phyloP scores from a whole-genome alignment of 2,888 invertebrate species.

The Melieria crassipennis region DNA sequence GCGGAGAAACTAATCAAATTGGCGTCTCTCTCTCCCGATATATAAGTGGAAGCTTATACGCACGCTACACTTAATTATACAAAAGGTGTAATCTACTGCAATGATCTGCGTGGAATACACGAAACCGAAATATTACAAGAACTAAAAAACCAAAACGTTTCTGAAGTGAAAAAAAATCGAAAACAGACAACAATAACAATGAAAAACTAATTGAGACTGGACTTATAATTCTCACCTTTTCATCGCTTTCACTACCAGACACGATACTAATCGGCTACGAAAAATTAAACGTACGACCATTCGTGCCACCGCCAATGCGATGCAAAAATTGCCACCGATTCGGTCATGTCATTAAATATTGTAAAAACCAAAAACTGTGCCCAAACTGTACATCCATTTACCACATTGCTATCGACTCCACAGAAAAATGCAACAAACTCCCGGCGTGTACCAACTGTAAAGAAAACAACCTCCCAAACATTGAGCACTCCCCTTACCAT shows the following conservation, averaged over 20 bases:
- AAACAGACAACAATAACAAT: background rate
- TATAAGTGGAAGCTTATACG: too few species aligned
- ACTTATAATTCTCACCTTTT: slow-evolving; percentile 19
- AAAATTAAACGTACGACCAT: slow-evolving; percentile 17
- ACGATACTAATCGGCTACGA: slow-evolving; percentile 16
- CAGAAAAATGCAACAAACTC: too few species aligned
- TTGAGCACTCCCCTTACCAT: too few species aligned
- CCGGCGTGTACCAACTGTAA: too few species aligned
- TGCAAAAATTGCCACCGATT: slow-evolving; percentile 23
- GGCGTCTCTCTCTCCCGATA: too few species aligned
- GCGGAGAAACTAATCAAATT: slow-evolving; percentile 9
- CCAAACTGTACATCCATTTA: too few species aligned
- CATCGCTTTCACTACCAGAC: slow-evolving; percentile 11
- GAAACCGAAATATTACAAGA: slow-evolving; percentile 21
- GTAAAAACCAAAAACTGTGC: background rate
- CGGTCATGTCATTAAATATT: background rate
- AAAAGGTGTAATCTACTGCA: slow-evolving; percentile 9
- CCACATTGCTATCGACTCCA: too few species aligned
- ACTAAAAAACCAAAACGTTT: slow-evolving; percentile 18
- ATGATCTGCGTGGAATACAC: slow-evolving; percentile 5
- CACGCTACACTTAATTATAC: background rate
- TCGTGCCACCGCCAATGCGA: background rate
- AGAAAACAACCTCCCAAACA: too few species aligned
- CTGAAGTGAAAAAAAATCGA: slow-evolving; percentile 19
- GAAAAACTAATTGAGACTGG: slow-evolving; percentile 10